Evolutionary conservation across 2,113 vertebrate genomes (phyloP).

Genomic region (Ciconia maguari): DNA sequence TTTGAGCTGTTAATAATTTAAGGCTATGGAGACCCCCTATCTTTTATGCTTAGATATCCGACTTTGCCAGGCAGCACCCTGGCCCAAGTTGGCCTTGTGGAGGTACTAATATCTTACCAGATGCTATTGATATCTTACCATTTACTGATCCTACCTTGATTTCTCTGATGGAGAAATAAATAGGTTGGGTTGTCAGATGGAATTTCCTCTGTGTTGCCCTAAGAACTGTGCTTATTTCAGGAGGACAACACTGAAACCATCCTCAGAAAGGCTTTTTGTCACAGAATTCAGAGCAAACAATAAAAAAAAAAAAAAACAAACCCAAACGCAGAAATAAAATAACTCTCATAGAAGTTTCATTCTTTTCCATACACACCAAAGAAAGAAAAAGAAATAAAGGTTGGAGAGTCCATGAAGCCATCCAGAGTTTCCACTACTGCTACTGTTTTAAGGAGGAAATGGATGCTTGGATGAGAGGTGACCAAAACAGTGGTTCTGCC

Average conservation of each 20-base stretch:
- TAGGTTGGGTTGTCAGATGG: not conserved
- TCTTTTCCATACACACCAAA: not conserved
- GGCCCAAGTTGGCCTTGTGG: not conserved
- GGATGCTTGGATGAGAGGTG: not conserved
- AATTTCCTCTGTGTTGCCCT: not conserved
- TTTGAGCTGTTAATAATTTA: not conserved
- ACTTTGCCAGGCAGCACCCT: not conserved
- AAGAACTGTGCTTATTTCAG: not conserved
- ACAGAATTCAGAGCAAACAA: not conserved
- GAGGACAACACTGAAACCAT: not conserved
- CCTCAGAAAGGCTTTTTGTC: not conserved
- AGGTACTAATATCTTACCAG: not conserved
- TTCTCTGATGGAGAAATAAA: not conserved
- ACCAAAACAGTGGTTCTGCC: not conserved
- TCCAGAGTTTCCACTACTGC: not conserved
- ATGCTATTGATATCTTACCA: not conserved
- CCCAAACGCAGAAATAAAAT: not conserved
- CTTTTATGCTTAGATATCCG: not conserved
- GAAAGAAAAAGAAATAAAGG: not conserved
- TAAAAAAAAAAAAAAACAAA: not conserved
- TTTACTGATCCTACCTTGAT: not conserved
- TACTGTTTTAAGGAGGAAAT: not conserved
- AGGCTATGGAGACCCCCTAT: not conserved
- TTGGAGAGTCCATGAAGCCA: not conserved
- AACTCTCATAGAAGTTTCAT: not conserved